Evolutionary conservation across 2,797 vertebrate genomes (phyloP), one percentile per base, ranked within the genome.

Genomic region (Moxostoma hubbsi): DNA sequence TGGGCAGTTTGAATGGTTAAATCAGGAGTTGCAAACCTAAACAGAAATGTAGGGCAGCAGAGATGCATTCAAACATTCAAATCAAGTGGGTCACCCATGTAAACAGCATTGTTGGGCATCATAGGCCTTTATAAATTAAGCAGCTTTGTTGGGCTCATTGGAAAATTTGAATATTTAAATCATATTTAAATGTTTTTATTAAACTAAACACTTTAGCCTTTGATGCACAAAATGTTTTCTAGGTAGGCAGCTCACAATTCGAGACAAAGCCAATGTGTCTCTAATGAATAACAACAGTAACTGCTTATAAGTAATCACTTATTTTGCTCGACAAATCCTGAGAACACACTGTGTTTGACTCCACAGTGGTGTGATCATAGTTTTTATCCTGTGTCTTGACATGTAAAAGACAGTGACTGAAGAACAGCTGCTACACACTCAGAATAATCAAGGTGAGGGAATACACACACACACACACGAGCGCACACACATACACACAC

Each of bases 391-490:
- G 53, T 68, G 65, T 77, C 69, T 7, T 58, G 65, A 43, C 57
- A 43, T 16, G 50, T 6, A 36, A 74, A 72, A 81, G 73, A 83
- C 69, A 71, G 65, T 68, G 73, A 78, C 24, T 24, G n/a, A 75
- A 82, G 11, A 73, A 73, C 63, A 12, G 63, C 11, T 58, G n/a
- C 43, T 10, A 78, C 70, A 75, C 12, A 77, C 47, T 57, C 15
- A 69, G 18, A 67, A 54, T 10, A 18, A 57, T 68, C 9, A 50
- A 11, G 46, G 46, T 51, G 13, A 68, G 46, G n/a, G 49, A 43
- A 86, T 89, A 90, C 83, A 86, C 90, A 88, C 76, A 80, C 36
- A 85, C 88, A 91, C 85, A 91, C 92, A 93, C 36, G n/a, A n/a
- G n/a, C n/a, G n/a, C n/a, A n/a, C n/a, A n/a, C n/a, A n/a, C n/a